Evolutionary conservation across 2,113 vertebrate species (phyloP), one percentile per base, ranked within the genome.

Genomic region (Rhineura floridana): DNA sequence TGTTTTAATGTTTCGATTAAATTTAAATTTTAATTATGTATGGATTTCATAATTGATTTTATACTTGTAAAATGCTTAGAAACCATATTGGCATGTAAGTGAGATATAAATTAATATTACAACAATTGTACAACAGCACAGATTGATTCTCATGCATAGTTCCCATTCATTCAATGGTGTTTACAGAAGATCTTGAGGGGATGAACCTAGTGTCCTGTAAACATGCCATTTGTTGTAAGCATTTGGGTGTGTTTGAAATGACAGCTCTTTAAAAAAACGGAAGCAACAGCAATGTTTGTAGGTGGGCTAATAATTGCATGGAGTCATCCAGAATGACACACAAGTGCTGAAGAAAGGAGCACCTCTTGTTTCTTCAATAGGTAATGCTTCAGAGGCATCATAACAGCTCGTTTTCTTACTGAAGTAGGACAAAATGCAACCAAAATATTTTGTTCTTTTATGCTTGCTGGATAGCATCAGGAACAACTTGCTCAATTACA

Each of bases 401-500:
- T 87, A 86, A 79, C 19, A 0, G 2, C 75, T 82, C 46, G 0
- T n/a, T 82, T 10, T 12, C 25, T 81, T 9, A 28, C 83, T 85
- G 44, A 33, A 85, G 21, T 63, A 11, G n/a, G 76, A 76, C 30
- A 69, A 75, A 88, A 81, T 67, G 13, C 28, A 89, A 83, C 87
- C 59, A 90, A 93, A 93, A 81, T 91, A 77, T 90, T 87, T 91
- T 76, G 48, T 86, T 39, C 50, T 81, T 6, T 10, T 25, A 1
- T 30, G 81, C 59, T 81, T 83, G 52, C 28, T 78, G 33, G 25
- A 19, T 86, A 23, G 2, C 89, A 89, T 82, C 59, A 70, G 46
- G 87, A 94, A 77, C 87, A 36, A 50, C 55, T 39, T 90, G 73
- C 88, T 86, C 87, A 90, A 76, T 88, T 93, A 83, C 48, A 88